Percentiles rank a stretch among this genome's conserved stretches.
Evolutionary conservation across 1,140 invertebrate species (phyloP).

Genomic region (Drosophila kepulauana): DNA sequence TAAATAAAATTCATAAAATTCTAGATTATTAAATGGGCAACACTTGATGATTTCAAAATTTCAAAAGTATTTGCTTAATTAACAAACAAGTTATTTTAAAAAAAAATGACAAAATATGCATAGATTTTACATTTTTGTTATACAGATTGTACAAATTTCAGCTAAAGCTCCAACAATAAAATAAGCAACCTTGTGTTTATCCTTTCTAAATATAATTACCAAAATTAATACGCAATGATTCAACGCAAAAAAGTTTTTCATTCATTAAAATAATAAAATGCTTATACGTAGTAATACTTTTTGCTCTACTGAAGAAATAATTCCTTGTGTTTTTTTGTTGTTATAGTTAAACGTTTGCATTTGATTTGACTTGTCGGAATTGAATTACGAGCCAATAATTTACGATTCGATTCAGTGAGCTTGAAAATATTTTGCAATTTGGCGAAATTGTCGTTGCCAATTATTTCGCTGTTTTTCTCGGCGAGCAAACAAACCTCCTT

Average conservation of each 20-base stretch:
- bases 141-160: no score
- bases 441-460: constrained; percentile 62
- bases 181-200: no score
- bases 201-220: no score
- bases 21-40: no score
- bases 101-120: no score
- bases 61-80: no score
- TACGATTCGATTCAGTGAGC: constrained; percentile 70
- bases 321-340: constrained; percentile 16
- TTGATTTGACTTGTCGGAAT: constrained; percentile 41
- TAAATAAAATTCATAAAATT: no score
- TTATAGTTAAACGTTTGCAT: constrained; percentile 9
- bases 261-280: neutral
- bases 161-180: no score
- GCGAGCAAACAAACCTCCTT: constrained; percentile 46
- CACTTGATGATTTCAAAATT: no score
- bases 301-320: constrained; percentile 7
- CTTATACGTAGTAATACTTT: neutral
- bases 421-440: constrained; percentile 78
- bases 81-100: no score
- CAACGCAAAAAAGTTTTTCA: neutral
- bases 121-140: no score
- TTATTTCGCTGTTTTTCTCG: constrained; percentile 62
- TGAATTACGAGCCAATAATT: constrained; percentile 62
- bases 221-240: no score